Evolutionary conservation across 2,797 vertebrate species (phyloP).

Genomic region (Anisognathus igniventris): DNA sequence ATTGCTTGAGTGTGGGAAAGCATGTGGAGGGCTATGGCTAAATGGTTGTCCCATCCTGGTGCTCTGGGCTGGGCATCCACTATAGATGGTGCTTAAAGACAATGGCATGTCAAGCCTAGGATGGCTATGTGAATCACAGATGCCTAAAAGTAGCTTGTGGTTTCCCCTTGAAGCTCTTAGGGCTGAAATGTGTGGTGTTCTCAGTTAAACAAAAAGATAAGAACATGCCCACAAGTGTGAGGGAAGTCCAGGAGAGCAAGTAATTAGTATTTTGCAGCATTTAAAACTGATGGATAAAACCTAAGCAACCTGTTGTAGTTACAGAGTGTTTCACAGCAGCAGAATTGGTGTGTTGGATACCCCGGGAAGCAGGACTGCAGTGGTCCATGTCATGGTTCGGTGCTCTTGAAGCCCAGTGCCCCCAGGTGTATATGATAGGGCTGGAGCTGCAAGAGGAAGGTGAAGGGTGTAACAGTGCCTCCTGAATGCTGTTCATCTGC

Average conservation of each 20-base stretch:
- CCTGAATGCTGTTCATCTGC: not conserved
- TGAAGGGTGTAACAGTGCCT: not conserved
- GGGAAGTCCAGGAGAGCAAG: not conserved
- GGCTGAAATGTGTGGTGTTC: not conserved
- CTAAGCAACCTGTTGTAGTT: not conserved
- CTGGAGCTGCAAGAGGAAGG: not conserved
- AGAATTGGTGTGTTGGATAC: not conserved
- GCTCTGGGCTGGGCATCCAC: not conserved
- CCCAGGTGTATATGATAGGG: accelerated
- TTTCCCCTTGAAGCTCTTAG: not conserved
- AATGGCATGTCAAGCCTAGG: not conserved
- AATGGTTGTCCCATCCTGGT: not conserved
- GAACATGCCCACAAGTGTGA: not conserved
- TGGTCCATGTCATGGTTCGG: not conserved
- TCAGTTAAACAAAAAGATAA: not conserved
- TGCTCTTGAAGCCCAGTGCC: not conserved
- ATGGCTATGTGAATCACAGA: not conserved
- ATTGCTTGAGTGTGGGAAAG: not conserved
- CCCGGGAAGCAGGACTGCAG: not conserved
- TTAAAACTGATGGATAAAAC: not conserved
- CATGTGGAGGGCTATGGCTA: accelerated
- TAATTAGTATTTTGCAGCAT: not conserved
- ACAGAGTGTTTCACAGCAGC: not conserved
- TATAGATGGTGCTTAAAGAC: not conserved
- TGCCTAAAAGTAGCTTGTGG: not conserved